Conservation (phyloP, 2,113 vertebrate species). For the Connochaetes taurinus region DNA sequence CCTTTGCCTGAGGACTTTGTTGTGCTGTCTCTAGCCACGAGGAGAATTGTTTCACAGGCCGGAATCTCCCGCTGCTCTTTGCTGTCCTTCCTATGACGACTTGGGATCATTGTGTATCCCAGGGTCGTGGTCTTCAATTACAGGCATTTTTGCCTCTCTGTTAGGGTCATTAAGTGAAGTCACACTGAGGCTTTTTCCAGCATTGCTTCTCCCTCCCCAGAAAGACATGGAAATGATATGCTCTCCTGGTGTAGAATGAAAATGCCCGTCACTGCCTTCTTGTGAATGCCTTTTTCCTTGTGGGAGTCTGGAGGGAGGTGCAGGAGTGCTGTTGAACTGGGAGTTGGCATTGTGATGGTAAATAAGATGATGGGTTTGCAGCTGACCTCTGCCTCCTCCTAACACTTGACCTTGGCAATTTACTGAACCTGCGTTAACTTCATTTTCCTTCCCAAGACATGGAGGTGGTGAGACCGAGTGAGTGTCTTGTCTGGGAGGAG, state of each 20-base stretch:
- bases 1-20: background rate
- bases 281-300: too few species aligned
- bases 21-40: fast-evolving
- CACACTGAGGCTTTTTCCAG: background rate
- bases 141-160: background rate
- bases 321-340: fast-evolving
- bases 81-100: background rate
- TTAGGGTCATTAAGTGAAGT: background rate
- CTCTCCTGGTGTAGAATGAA: background rate
- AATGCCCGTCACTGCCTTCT: background rate
- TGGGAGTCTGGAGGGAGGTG: background rate
- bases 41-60: background rate
- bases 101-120: background rate
- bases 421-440: background rate
- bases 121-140: background rate
- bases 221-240: background rate
- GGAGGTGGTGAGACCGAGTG: background rate
- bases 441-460: background rate
- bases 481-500: background rate
- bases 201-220: background rate
- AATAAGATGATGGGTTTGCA: background rate
- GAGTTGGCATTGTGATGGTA: background rate
- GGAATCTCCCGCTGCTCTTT: background rate
- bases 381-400: background rate
- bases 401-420: background rate